phyloP scores from a whole-genome alignment of 2,888 invertebrate species.

The Netelia inedita region DNA sequence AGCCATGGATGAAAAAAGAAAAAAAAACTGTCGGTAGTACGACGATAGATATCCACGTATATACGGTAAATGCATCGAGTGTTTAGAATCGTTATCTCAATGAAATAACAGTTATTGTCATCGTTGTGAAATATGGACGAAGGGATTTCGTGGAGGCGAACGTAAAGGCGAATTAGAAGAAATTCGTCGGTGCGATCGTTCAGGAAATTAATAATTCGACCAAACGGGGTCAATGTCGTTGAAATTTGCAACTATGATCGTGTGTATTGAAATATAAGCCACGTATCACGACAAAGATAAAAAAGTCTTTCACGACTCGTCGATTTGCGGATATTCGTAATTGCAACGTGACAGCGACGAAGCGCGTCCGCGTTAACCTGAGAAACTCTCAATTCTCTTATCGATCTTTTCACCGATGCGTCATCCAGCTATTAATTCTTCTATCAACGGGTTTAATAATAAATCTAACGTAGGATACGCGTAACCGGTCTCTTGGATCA shows the following conservation, averaged over 20 bases:
- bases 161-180: not conserved
- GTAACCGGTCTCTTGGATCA: not conserved
- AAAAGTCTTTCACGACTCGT: not conserved
- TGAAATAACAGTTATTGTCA: too few species aligned
- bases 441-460: too few species aligned
- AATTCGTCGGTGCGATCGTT: not conserved
- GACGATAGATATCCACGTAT: too few species aligned
- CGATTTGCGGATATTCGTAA: conserved; percentile 33
- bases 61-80: too few species aligned
- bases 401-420: not conserved
- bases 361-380: conserved; percentile 2
- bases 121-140: too few species aligned
- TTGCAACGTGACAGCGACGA: conserved; percentile 43
- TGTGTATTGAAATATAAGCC: conserved; percentile 20
- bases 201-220: not conserved
- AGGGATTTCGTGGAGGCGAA: not conserved
- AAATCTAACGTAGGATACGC: too few species aligned
- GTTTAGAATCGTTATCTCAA: too few species aligned
- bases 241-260: not conserved
- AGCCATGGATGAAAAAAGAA: not conserved
- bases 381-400: not conserved
- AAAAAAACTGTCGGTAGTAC: not conserved
- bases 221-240: not conserved
- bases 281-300: conserved; percentile 15
- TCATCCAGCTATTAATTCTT: too few species aligned